Evolutionary conservation across 2,113 vertebrate genomes (phyloP), one percentile per base, ranked within the genome.

Genomic region (Pristiophorus japonicus): DNA sequence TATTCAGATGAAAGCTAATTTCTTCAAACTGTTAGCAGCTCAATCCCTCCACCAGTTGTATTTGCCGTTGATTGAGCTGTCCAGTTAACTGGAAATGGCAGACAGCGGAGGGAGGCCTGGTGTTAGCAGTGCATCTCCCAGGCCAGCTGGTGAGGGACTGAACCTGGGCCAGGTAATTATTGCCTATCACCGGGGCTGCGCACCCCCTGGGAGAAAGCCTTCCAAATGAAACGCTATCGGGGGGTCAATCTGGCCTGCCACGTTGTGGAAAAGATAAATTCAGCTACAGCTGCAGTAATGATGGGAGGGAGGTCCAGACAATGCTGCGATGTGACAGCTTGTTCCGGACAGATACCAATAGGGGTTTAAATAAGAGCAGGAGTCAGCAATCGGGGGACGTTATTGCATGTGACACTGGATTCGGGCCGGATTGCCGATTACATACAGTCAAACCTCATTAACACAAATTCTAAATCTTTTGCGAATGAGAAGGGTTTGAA

Each of bases 161-260:
- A 97, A 97, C 96, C 96, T 63, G 97, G 95, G 98, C 98, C 97
- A 98, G 98, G 97, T 98, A 98, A 98, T 98, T 97, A 98, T 98
- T 97, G 97, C 97, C 96, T 97, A 95, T 97, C 97, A 97, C 97
- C 97, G 96, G 97, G 98, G 98, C 98, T 97, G 96, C 96, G 96
- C 97, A 97, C 96, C 97, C 97, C 88, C 97, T 95, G 97, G 97
- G 98, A 97, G 97, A 95, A 97, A 95, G 96, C 96, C 95, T 97
- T 96, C 97, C 97, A 97, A 97, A 97, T 98, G 97, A 97, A 98
- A 97, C 97, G 97, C 97, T 97, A 98, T 94, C 38, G 45, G 92
- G 92, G 92, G 92, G 92, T 94, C 63, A 66, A 94, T 94, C 65
- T 94, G 92, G 65, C 65, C 92, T 30, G 42, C 65, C 65, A 94